These are phyloP conservation scores for Rhagonycha fulva DNA, from an alignment of 2,888 invertebrate genomes.

Conservation along the genomic window DNA sequence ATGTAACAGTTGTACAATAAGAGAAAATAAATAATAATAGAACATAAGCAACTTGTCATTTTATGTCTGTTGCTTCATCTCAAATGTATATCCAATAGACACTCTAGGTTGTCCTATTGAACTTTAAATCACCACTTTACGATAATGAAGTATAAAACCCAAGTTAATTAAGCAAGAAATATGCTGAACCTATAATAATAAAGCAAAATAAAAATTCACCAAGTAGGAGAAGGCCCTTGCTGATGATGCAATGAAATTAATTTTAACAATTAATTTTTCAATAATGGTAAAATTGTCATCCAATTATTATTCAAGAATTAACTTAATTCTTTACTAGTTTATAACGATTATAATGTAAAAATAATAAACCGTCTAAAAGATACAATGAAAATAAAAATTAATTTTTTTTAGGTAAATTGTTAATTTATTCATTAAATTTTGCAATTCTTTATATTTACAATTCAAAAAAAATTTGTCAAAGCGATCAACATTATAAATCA, in stretches of 20 bases:
- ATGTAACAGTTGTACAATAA: neutral
- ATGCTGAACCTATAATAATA: neutral
- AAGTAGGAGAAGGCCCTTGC: too few relatives aligned
- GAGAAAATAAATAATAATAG: constrained; percentile 5
- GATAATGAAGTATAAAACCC: neutral
- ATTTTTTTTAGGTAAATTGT: neutral
- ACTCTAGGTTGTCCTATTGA: neutral
- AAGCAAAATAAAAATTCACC: neutral
- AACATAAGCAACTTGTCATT: neutral
- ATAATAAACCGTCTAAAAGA: too few relatives aligned
- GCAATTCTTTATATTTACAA: neutral
- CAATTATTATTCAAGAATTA: too few relatives aligned
- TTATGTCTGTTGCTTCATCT: neutral
- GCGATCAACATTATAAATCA: neutral
- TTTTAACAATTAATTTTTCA: too few relatives aligned
- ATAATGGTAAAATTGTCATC: too few relatives aligned
- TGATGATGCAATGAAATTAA: too few relatives aligned
- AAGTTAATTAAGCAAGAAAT: neutral
- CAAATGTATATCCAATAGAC: neutral
- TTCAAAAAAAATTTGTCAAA: neutral
- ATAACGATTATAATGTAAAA: too few relatives aligned
- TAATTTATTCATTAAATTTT: neutral
- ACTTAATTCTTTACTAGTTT: too few relatives aligned
- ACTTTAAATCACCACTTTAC: neutral
- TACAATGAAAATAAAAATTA: neutral